Percentiles rank a stretch among this genome's conserved stretches.
Conservation (phyloP, 1,140 invertebrate species). For the Trinorchestia longiramus region DNA sequence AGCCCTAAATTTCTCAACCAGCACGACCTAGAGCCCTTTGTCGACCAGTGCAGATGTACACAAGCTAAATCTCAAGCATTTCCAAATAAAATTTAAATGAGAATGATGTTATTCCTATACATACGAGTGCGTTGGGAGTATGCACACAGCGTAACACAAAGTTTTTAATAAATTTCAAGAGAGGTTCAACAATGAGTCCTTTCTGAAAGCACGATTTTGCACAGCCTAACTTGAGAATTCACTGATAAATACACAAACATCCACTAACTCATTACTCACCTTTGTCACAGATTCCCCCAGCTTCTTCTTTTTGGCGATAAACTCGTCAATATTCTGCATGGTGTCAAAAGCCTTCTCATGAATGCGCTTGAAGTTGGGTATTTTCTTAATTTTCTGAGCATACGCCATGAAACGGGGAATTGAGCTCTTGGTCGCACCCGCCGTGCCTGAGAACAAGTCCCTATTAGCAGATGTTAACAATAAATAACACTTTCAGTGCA, state of each 20-base stretch:
- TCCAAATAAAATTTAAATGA: too few species aligned
- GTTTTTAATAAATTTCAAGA: neutral
- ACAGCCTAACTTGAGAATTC: neutral
- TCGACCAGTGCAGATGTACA: too few species aligned
- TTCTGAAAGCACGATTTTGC: neutral
- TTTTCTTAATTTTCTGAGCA: constrained; percentile 35
- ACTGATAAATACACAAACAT: neutral
- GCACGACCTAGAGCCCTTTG: too few species aligned
- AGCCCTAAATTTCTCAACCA: too few species aligned
- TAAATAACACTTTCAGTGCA: neutral
- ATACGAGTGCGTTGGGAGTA: too few species aligned
- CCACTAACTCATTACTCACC: neutral
- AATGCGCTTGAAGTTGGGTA: constrained; percentile 39
- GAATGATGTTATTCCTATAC: too few species aligned
- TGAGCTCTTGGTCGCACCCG: neutral
- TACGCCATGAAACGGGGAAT: constrained; percentile 36
- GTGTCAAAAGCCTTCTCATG: constrained; percentile 20
- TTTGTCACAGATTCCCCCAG: neutral
- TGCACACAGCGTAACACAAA: too few species aligned
- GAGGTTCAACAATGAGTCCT: neutral
- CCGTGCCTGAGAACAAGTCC: neutral
- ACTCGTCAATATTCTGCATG: constrained; percentile 36
- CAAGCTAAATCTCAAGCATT: too few species aligned
- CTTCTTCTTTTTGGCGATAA: neutral
- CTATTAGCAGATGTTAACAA: neutral